Evolutionary conservation across 2,797 vertebrate genomes (phyloP), one percentile per base, ranked within the genome.

Genomic region (Sorex maritimensis): DNA sequence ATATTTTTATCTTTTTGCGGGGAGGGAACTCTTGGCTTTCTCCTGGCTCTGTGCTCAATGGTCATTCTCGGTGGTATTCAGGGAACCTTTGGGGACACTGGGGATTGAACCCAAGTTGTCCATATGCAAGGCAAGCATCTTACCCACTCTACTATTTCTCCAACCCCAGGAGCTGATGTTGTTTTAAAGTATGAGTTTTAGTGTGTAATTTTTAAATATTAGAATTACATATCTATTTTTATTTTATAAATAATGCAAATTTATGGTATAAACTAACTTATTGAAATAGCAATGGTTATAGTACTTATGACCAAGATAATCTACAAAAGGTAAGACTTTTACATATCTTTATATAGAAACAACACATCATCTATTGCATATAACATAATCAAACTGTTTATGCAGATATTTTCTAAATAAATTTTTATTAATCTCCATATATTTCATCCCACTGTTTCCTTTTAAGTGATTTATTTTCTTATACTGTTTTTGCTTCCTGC

Each of bases 261-360:
- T 34, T 87, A 67, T 82, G 6, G 23, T 72, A 1, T 69, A 23
- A 78, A 38, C 4, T 63, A 26, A 84, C 12, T 90, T 77, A 63
- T 44, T 88, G 86, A 86, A 46, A 83, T 93, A 67, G 83, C 61
- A 94, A 77, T 83, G 93, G 58, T 79, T 69, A 26, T 84, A 1
- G 19, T 90, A 1, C 28, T 90, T 73, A 26, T 30, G 46, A 69
- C 23, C 65, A 90, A 80, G n/a, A 44, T 30, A 38, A 11, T 85
- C 81, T 85, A 93, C 87, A 83, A 93, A 89, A 89, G 86, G 83
- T 93, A 19, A 91, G 86, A 41, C 1, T 73, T 71, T 94, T 69
- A 24, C 23, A 92, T 90, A 82, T 88, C 14, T 61, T 10, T 71
- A 41, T 71, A 49, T 75, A 79, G 15, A 75, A 75, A 78, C 13